Conservation (phyloP, 2,888 invertebrate genomes). For the Unio delphinus region DNA sequence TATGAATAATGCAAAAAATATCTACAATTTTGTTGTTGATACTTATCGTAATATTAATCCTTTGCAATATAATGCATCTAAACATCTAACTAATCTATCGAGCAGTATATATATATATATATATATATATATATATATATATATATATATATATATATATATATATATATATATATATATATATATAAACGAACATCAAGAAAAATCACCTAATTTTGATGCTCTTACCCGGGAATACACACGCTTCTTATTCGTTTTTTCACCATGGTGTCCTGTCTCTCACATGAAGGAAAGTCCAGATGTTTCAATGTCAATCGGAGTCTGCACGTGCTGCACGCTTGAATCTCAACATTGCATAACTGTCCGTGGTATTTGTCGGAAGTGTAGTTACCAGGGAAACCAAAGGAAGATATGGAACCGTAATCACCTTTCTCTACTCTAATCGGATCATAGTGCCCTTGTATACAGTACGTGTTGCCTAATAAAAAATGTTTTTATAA, state of each 20-base stretch:
- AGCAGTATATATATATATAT: too few relatives aligned
- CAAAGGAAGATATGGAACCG: constrained; percentile 48
- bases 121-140: too few relatives aligned
- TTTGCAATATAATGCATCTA: too few relatives aligned
- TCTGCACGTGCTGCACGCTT: constrained; percentile 61
- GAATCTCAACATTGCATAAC: constrained; percentile 57
- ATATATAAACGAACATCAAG: too few relatives aligned
- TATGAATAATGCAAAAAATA: too few relatives aligned
- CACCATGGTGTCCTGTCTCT: constrained; percentile 18
- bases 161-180: too few relatives aligned
- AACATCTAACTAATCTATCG: too few relatives aligned
- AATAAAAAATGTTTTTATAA: background rate
- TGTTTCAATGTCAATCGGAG: constrained; percentile 50
- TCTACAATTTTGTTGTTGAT: too few relatives aligned
- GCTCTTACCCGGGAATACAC: constrained; percentile 53
- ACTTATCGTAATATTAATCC: too few relatives aligned
- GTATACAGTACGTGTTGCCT: constrained; percentile 45
- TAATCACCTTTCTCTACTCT: constrained; percentile 54
- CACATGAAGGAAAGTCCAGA: constrained; percentile 52
- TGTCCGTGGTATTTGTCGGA: constrained; percentile 40
- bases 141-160: too few relatives aligned
- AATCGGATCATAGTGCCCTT: constrained; percentile 29
- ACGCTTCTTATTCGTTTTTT: constrained; percentile 30
- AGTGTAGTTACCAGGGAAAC: constrained; percentile 49
- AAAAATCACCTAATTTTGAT: background rate